Percentiles rank a stretch among this genome's conserved stretches.
Conservation (phyloP, 2,888 invertebrate species). For the Epirrita christyi region DNA sequence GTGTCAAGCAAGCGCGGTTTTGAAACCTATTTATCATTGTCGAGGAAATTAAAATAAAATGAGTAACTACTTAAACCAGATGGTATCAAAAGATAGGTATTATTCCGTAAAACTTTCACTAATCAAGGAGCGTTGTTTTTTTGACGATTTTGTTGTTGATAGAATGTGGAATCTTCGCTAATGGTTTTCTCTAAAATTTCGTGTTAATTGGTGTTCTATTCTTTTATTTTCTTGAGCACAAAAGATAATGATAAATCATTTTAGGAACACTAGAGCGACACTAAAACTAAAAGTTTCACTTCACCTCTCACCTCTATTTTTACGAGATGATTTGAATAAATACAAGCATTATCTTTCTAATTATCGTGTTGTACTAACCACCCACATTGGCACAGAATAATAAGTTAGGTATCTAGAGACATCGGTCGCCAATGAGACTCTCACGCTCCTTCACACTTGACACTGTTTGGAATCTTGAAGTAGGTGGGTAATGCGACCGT, state of each 20-base stretch:
- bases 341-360: conserved; percentile 40
- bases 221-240: conserved; percentile 16
- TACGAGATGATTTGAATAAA: conserved; percentile 41
- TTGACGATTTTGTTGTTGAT: conserved; percentile 30
- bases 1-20: conserved; percentile 12
- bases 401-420: neutral
- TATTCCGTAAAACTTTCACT: conserved; percentile 37
- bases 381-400: conserved; percentile 32
- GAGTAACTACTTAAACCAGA: conserved; percentile 37
- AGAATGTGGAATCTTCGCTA: conserved; percentile 18
- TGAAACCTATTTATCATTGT: conserved; percentile 32
- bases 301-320: conserved; percentile 38
- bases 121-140: conserved; percentile 41
- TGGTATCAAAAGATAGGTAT: conserved; percentile 37
- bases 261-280: conserved; percentile 11
- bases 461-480: conserved; percentile 47
- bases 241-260: conserved; percentile 16
- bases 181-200: conserved; percentile 13
- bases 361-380: conserved; percentile 41
- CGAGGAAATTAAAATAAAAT: conserved; percentile 34
- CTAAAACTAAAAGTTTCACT: conserved; percentile 44
- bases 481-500: conserved; percentile 25
- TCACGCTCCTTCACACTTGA: conserved; percentile 54
- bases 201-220: conserved; percentile 28
- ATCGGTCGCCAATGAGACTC: conserved; percentile 42